Conservation (phyloP, 2,113 vertebrate species). For the Pseudorasbora parva region DNA sequence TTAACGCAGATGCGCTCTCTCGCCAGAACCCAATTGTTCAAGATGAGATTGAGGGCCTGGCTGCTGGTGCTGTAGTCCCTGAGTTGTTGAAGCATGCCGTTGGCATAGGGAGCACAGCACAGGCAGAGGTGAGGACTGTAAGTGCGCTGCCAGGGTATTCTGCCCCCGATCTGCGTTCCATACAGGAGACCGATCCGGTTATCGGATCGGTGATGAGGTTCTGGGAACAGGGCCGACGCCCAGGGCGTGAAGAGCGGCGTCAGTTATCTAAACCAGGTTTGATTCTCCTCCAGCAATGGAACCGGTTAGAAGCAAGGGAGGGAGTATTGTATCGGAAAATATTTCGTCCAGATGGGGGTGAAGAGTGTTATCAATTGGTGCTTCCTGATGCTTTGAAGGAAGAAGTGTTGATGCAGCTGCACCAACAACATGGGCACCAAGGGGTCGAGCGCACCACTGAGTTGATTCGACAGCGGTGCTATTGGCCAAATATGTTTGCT, state of each 20-base stretch:
- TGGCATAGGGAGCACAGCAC: too few relatives aligned
- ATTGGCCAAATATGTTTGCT: neutral
- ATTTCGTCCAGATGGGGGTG: neutral
- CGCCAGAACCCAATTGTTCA: too few relatives aligned
- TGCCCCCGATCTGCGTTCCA: too few relatives aligned
- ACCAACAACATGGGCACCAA: conserved; percentile 1
- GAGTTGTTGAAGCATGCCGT: too few relatives aligned
- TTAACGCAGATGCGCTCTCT: too few relatives aligned
- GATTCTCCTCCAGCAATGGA: neutral
- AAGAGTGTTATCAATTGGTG: neutral
- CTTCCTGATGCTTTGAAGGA: neutral
- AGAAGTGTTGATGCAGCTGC: neutral
- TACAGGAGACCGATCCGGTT: too few relatives aligned
- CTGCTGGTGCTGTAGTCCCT: too few relatives aligned
- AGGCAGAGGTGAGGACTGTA: too few relatives aligned
- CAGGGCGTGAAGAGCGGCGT: neutral
- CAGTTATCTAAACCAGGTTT: neutral
- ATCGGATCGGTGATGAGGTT: too few relatives aligned
- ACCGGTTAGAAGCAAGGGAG: neutral
- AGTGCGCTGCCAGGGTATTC: too few relatives aligned
- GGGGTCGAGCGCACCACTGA: neutral
- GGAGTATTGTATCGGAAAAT: neutral
- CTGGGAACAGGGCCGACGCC: neutral
- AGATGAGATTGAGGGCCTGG: too few relatives aligned
- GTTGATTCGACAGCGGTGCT: neutral